Base-by-base conservation (phyloP, 2,888 invertebrate genomes). In the Thera obeliscata region DNA sequence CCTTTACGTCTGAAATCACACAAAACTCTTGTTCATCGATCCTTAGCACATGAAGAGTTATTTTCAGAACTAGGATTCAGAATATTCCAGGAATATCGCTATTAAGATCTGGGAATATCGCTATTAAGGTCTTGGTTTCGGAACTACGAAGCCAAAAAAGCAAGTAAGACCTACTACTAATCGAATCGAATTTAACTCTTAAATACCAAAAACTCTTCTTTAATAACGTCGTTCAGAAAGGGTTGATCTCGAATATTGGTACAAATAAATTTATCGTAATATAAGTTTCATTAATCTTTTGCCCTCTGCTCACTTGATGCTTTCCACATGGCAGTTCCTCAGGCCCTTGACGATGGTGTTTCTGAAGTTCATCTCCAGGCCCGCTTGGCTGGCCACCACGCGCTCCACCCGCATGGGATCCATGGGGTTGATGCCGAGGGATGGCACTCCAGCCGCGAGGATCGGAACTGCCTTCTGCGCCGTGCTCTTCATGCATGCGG, bases 331-430 rank as follows among this genome's bases (percentile, higher is more conserved):
- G 70, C 91, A 90, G 63, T 87, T 79, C 76, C 78, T 81, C 52
- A 93, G 72, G 0, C 93, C 93, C 12, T 78, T 87, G 0, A 92
- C 90, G 0, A 72, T 55, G 0, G 89, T 90, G 43, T 93, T 82
- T 43, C 76, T 83, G 72, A 93, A 93, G 75, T 89, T 87, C 85
- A 93, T 82, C 0, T 77, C 61, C 0, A 93, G 79, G 0, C 93
- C 93, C 0, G 87, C 85, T 67, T 90, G 85, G 66, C 72, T 81
- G 12, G 89, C 84, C 58, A 74, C 70, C 43, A 90, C 87, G 7
- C 73, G 74, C 0, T 77, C 80, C 50, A 93, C 70, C 2, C 38
- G 52, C 89, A 93, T 86, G 2, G 93, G 93, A 73, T 93, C 93
- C 78, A 92, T 62, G 1, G 79, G 66, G 0, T 60, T 67, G 72